phyloP scores from a whole-genome alignment of 2,113 vertebrate genomes.

The Candoia aspera region DNA sequence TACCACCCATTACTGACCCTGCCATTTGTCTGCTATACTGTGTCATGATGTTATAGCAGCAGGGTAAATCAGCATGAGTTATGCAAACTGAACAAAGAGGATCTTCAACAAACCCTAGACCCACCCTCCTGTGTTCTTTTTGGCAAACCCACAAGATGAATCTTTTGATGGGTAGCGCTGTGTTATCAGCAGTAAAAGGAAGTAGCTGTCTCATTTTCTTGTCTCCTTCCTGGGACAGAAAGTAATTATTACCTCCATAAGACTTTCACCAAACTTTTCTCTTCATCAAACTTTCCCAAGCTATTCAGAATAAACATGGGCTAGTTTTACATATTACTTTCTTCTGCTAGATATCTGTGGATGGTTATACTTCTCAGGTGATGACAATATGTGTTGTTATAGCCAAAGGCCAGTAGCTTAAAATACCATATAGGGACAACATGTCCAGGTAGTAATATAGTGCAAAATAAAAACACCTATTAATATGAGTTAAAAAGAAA shows the following conservation, averaged over 20 bases:
- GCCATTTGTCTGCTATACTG: background rate
- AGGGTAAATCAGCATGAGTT: background rate
- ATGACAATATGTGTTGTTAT: too few relatives aligned
- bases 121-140: background rate
- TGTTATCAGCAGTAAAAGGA: background rate
- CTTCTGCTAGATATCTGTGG: background rate
- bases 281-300: too few relatives aligned
- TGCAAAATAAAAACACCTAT: too few relatives aligned
- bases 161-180: background rate
- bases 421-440: too few relatives aligned
- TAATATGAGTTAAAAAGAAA: too few relatives aligned
- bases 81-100: background rate
- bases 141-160: background rate
- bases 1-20: background rate
- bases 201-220: background rate
- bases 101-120: background rate
- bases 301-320: background rate
- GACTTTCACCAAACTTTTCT: background rate
- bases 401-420: too few relatives aligned
- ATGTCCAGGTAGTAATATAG: too few relatives aligned
- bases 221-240: background rate
- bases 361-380: background rate
- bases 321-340: background rate
- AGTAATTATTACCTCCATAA: background rate
- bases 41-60: background rate